These are phyloP conservation scores for Stichodactyla mertensii DNA, from an alignment of 64 coral and sea anemone genomes.

Conservation along the genomic window DNA sequence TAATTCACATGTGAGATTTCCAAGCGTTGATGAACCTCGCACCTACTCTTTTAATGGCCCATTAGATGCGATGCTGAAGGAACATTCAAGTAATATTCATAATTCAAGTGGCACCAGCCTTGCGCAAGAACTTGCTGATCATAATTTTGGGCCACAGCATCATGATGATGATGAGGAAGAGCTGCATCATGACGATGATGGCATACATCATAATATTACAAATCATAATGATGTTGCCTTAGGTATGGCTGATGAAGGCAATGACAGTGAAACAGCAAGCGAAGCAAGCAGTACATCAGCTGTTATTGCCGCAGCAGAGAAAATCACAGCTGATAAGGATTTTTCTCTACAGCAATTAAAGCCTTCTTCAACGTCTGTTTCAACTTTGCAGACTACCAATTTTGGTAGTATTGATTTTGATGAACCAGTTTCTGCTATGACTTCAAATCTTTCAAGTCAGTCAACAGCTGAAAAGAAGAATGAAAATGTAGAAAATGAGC, in stretches of 20 bases:
- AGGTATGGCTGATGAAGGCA: constrained; percentile 1
- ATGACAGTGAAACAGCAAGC: constrained; percentile 14
- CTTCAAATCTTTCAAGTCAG: not conserved
- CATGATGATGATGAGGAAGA: not conserved
- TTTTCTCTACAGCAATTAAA: not conserved
- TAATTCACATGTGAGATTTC: not conserved
- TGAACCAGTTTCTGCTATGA: not conserved
- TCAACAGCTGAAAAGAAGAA: not conserved
- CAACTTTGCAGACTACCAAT: not conserved
- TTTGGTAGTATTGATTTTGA: not conserved
- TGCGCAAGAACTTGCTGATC: constrained; percentile 21
- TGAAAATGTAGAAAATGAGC: not conserved
- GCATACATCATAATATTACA: not conserved
- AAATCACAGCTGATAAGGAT: constrained; percentile 31
- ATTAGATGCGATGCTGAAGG: constrained; percentile 13
- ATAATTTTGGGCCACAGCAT: not conserved
- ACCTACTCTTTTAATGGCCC: constrained; percentile 24
- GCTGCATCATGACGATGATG: not conserved
- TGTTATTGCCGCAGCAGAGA: constrained; percentile 74
- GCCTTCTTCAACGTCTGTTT: not conserved
- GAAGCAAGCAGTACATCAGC: constrained; percentile 59
- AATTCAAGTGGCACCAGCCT: not conserved
- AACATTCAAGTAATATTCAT: not conserved
- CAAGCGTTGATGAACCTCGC: not conserved
- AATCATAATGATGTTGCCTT: not conserved